Evolutionary conservation across 37 sponge, comb jelly and placozoan species (phyloP).

Genomic region (Cliona cf. orientalis): DNA sequence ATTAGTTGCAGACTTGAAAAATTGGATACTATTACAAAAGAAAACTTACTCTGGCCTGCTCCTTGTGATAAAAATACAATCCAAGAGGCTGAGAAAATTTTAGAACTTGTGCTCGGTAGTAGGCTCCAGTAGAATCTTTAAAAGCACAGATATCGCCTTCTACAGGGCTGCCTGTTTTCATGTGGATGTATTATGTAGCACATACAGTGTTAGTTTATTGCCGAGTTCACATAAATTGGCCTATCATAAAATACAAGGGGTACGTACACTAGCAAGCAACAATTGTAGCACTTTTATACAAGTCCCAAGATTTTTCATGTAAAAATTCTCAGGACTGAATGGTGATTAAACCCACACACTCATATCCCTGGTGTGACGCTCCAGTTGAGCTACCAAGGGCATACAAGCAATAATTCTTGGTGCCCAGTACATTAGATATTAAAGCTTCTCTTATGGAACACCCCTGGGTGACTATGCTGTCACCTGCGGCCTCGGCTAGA

Average conservation of each 20-base stretch:
- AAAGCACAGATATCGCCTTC: slow-evolving; percentile 60
- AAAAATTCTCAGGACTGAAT: too few species aligned
- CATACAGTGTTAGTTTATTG: background rate
- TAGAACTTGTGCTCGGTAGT: slow-evolving; percentile 54
- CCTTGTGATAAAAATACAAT: slow-evolving; percentile 71
- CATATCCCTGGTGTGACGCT: too few species aligned
- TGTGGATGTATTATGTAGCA: background rate
- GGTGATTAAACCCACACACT: too few species aligned
- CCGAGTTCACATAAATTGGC: background rate
- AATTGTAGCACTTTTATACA: background rate
- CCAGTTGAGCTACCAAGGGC: too few species aligned
- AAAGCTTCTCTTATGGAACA: too few species aligned
- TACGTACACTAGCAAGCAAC: background rate
- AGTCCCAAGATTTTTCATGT: too few species aligned
- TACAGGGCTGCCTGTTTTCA: slow-evolving; percentile 10
- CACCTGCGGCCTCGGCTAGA: too few species aligned
- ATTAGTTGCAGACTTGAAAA: background rate
- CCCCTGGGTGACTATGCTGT: too few species aligned
- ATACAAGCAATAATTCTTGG: too few species aligned
- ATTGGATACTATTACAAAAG: background rate
- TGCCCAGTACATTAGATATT: too few species aligned
- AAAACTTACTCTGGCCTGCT: slow-evolving; percentile 59
- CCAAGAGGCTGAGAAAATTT: slow-evolving; percentile 69
- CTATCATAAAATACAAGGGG: background rate
- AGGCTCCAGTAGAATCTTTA: slow-evolving; percentile 27